Conservation (phyloP, 2,113 vertebrate species). For the Upupa epops region DNA sequence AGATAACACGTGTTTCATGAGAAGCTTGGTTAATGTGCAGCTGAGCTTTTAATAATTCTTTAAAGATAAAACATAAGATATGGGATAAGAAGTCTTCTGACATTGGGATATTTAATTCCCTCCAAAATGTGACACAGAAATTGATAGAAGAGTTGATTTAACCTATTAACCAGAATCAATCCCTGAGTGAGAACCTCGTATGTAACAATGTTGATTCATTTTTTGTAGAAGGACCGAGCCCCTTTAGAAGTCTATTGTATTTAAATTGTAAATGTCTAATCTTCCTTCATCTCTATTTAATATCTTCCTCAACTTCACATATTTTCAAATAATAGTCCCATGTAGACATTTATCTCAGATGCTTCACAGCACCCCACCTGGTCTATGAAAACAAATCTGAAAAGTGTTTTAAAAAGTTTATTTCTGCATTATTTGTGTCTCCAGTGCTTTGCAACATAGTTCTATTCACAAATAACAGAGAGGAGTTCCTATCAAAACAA, state of each 20-base stretch:
- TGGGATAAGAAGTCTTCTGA: not conserved
- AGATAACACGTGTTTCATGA: constrained; percentile 45
- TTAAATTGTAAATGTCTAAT: not conserved
- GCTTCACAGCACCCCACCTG: not conserved
- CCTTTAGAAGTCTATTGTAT: not conserved
- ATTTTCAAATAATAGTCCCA: not conserved
- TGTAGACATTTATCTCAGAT: not conserved
- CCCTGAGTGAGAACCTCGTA: not conserved
- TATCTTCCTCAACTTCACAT: not conserved
- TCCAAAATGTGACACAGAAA: not conserved
- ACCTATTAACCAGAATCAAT: not conserved
- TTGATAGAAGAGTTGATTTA: not conserved
- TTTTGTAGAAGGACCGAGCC: not conserved
- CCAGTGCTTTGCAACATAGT: not conserved
- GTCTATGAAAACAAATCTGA: not conserved
- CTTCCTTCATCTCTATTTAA: not conserved
- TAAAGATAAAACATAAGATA: not conserved
- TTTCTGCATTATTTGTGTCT: not conserved
- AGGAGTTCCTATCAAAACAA: not conserved
- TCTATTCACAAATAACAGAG: not conserved
- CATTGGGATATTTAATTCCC: not conserved
- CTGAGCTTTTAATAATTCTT: constrained; percentile 52
- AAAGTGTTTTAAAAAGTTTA: not conserved
- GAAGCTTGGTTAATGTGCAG: constrained; percentile 33
- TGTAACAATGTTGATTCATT: not conserved